These are phyloP conservation scores for Abrostola triplasia DNA, from an alignment of 2,888 invertebrate genomes.

Conservation along the genomic window DNA sequence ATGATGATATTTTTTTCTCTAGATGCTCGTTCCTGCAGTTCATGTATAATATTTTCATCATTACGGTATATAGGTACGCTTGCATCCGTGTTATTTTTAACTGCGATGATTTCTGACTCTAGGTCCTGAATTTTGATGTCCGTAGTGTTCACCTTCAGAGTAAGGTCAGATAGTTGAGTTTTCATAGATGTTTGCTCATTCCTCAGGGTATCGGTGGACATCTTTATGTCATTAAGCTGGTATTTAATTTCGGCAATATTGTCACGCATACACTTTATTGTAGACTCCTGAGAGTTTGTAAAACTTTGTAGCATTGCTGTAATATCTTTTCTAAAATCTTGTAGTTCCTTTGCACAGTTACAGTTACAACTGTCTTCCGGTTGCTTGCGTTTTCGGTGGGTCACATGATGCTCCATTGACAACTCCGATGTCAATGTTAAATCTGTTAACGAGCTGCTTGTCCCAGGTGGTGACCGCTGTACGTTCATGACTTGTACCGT, in stretches of 20 bases:
- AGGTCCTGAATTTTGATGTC: conserved; percentile 3
- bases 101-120: conserved; percentile 1
- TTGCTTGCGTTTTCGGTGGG: conserved; percentile 5
- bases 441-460: conserved; percentile 4
- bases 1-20: conserved; percentile 11
- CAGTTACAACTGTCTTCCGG: conserved; percentile 4
- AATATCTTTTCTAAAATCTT: conserved; percentile 9
- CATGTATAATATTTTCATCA: conserved; percentile 10
- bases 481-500: conserved; percentile 13
- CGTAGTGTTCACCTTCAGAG: not conserved
- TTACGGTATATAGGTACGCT: not conserved
- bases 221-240: conserved; percentile 6
- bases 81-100: not conserved
- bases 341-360: conserved; percentile 1
- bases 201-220: not conserved
- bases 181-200: conserved; percentile 8
- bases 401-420: not conserved
- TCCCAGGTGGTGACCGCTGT: conserved; percentile 5
- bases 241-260: conserved; percentile 9
- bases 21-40: conserved; percentile 4
- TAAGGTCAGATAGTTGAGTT: conserved; percentile 4
- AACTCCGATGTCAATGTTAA: conserved; percentile 1
- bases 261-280: conserved; percentile 8
- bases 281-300: not conserved
- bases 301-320: conserved; percentile 3